phyloP scores from a whole-genome alignment of 2,888 invertebrate species.

The Tetragonisca angustula region DNA sequence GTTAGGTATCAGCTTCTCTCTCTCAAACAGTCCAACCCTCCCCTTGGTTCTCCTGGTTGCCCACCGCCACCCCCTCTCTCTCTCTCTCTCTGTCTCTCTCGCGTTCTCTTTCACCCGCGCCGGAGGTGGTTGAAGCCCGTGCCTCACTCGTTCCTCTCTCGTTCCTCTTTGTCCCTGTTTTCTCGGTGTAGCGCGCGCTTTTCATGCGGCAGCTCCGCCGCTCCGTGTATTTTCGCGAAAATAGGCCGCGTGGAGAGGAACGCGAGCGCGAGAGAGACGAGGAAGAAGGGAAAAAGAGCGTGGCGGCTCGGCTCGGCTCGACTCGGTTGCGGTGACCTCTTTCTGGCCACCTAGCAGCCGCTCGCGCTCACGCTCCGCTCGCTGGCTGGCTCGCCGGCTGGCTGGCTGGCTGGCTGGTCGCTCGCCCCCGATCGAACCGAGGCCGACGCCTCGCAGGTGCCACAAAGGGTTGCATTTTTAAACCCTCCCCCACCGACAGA shows the following conservation, averaged over 20 bases:
- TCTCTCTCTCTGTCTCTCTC: background rate
- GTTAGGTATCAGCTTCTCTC: slow-evolving; percentile 53
- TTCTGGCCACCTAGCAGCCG: slow-evolving; percentile 40
- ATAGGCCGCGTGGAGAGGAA: slow-evolving; percentile 72
- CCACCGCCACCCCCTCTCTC: no score
- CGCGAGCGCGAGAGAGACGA: slow-evolving; percentile 2
- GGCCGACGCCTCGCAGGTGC: slow-evolving; percentile 49
- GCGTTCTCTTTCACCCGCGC: no score
- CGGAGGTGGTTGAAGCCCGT: no score
- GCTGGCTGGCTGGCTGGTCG: slow-evolving; percentile 11
- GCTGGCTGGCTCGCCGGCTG: background rate
- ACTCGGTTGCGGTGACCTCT: slow-evolving; percentile 51
- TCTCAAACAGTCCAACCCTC: slow-evolving; percentile 28
- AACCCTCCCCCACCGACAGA: background rate
- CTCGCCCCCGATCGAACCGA: slow-evolving; percentile 44
- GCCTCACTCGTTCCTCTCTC: slow-evolving; percentile 6
- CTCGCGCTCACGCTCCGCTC: background rate
- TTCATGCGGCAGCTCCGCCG: slow-evolving; percentile 52
- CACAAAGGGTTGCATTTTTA: slow-evolving; percentile 53
- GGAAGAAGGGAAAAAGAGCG: slow-evolving; percentile 50
- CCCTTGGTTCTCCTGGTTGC: slow-evolving; percentile 4
- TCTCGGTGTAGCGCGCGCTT: slow-evolving; percentile 51
- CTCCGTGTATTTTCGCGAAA: slow-evolving; percentile 69
- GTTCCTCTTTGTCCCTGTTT: slow-evolving; percentile 52
- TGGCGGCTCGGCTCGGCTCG: slow-evolving; percentile 19